These are phyloP conservation scores for Ctenodactylus gundi DNA, from an alignment of 2,113 vertebrate genomes.

Conservation along the genomic window DNA sequence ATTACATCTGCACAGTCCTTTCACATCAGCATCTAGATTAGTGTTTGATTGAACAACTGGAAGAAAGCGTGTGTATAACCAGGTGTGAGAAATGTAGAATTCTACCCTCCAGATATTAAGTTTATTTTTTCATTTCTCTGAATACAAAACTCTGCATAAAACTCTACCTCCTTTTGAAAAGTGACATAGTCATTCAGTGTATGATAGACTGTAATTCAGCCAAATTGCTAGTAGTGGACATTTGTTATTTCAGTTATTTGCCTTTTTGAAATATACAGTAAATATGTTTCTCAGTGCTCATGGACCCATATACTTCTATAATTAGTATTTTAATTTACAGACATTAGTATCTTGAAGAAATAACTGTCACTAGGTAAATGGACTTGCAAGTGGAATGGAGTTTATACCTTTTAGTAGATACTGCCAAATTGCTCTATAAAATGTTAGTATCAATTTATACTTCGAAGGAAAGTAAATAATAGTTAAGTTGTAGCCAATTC, in stretches of 20 bases:
- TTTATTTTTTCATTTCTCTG: background rate
- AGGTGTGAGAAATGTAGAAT: background rate
- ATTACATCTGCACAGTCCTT: background rate
- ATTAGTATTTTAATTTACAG: background rate
- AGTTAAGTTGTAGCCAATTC: background rate
- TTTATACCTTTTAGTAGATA: background rate
- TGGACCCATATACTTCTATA: background rate
- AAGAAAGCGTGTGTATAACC: background rate
- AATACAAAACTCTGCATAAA: background rate
- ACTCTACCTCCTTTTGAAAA: background rate
- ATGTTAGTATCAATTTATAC: background rate
- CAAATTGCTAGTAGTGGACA: background rate
- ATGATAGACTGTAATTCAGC: background rate
- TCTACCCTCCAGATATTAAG: background rate
- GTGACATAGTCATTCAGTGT: background rate
- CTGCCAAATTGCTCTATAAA: background rate
- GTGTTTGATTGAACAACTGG: background rate
- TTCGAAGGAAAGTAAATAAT: background rate
- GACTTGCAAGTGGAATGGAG: background rate
- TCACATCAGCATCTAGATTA: background rate
- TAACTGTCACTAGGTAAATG: background rate
- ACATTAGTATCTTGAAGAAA: background rate
- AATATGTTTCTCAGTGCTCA: background rate
- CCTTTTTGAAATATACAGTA: background rate
- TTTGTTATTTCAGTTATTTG: background rate